Percentiles rank a stretch among this genome's conserved stretches.
Evolutionary conservation across 2,113 vertebrate genomes (phyloP).

Genomic region (Myanophis thanlyinensis): DNA sequence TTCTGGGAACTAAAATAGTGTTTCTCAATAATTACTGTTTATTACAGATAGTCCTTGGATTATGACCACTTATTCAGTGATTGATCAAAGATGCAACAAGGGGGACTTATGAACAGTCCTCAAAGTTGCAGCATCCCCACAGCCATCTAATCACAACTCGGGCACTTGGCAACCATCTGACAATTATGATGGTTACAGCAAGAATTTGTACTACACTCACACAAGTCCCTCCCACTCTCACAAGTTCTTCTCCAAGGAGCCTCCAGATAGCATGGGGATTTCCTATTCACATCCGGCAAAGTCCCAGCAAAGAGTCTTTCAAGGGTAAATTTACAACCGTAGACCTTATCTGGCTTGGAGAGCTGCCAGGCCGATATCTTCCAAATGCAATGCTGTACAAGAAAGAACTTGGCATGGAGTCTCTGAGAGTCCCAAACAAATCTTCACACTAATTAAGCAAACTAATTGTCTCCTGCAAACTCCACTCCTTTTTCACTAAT

Average conservation of each 20-base stretch:
- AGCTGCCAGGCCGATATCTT: no score
- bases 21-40: background rate
- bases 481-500: no score
- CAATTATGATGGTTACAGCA: background rate
- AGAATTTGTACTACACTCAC: background rate
- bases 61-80: background rate
- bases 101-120: background rate
- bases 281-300: no score
- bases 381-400: no score
- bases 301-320: no score
- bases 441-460: no score
- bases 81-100: background rate
- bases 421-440: no score
- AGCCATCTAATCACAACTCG: background rate
- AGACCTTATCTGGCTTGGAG: no score
- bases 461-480: no score
- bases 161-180: background rate
- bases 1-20: background rate
- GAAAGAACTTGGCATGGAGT: no score
- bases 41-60: background rate
- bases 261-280: background rate
- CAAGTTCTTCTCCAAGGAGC: background rate
- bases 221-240: background rate
- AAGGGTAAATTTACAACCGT: no score
- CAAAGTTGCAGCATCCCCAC: background rate